phyloP scores from a whole-genome alignment of 1,140 invertebrate species.

The Dreissena polymorpha region DNA sequence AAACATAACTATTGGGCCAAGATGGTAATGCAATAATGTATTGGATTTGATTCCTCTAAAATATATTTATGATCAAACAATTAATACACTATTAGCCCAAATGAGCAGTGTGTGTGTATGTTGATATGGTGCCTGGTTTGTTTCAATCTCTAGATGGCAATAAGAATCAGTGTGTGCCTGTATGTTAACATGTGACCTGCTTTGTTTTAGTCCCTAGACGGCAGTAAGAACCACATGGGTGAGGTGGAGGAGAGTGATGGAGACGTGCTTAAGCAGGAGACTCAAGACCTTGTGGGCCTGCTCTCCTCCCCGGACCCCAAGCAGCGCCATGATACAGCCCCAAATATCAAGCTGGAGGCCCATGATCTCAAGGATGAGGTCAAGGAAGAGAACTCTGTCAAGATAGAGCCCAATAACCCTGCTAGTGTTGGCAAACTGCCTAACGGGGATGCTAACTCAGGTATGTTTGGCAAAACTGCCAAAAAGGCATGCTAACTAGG shows the following conservation, averaged over 20 bases:
- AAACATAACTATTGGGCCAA: too few species aligned
- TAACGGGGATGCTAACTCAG: constrained; percentile 48
- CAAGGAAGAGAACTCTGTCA: constrained; percentile 44
- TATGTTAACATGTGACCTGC: not conserved
- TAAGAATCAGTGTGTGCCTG: not conserved
- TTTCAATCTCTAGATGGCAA: constrained; percentile 46
- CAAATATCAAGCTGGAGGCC: constrained; percentile 26
- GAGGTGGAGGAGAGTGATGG: constrained; percentile 50
- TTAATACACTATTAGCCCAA: too few species aligned
- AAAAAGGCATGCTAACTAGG: not conserved
- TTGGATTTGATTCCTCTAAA: too few species aligned
- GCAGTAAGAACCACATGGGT: constrained; percentile 36
- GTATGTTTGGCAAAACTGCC: not conserved
- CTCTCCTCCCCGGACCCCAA: constrained; percentile 41
- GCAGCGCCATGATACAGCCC: constrained; percentile 18
- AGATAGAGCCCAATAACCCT: constrained; percentile 43
- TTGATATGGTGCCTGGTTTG: not conserved
- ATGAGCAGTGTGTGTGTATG: too few species aligned
- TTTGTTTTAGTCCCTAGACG: constrained; percentile 45
- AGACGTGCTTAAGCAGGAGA: constrained; percentile 51
- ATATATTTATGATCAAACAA: too few species aligned
- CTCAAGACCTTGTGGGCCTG: constrained; percentile 40
- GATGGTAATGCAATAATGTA: too few species aligned
- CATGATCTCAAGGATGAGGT: constrained; percentile 49
- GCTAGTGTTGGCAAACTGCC: constrained; percentile 54